A percentile compares a stretch with the other conserved stretches of the same genome.
Evolutionary conservation across 2,113 vertebrate species (phyloP).

Genomic region (Labeo rohita): DNA sequence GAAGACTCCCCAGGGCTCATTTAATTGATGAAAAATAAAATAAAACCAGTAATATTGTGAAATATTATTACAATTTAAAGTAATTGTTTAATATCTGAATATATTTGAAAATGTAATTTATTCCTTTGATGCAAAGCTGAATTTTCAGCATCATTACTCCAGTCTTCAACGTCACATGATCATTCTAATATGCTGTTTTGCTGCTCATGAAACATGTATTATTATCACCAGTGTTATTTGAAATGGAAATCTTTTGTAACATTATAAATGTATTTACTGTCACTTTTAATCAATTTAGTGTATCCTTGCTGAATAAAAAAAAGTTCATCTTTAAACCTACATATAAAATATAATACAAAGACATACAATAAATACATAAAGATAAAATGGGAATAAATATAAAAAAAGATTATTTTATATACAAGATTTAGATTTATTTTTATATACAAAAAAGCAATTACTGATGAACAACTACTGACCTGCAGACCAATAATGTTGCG

Average conservation of each 20-base stretch:
- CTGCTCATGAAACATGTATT: background rate
- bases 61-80: background rate
- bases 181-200: background rate
- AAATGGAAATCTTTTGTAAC: too few relatives aligned
- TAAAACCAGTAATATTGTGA: background rate
- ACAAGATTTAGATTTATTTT: too few relatives aligned
- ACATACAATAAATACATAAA: background rate
- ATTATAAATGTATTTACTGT: background rate
- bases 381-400: background rate
- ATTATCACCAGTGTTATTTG: background rate
- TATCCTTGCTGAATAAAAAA: background rate
- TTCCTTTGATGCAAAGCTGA: background rate
- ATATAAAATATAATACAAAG: background rate
- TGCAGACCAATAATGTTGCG: conserved; percentile 92
- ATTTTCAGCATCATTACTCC: background rate
- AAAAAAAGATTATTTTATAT: too few relatives aligned
- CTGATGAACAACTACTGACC: conserved; percentile 69
- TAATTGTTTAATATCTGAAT: background rate
- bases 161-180: background rate
- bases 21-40: background rate
- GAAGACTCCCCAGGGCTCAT: background rate
- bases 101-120: background rate
- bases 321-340: too few relatives aligned
- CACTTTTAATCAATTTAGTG: background rate
- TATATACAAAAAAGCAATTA: too few relatives aligned